Conservation (phyloP, 2,888 invertebrate species). For the Coleophora flavipennella region DNA sequence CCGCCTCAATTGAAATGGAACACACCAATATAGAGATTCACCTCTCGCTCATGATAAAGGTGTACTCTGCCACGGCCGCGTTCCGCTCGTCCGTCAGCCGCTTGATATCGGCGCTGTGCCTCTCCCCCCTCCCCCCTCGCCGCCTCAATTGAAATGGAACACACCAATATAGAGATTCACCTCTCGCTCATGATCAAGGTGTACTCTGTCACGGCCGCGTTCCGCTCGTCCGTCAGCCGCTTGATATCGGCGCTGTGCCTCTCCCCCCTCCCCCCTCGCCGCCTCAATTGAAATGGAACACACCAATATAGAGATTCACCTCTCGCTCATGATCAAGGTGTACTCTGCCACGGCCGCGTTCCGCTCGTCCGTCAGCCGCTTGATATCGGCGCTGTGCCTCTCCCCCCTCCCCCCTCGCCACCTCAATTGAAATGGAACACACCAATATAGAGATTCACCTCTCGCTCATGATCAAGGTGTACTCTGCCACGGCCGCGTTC, state of each 20-base stretch:
- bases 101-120: slow-evolving; percentile 84
- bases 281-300: too few species aligned
- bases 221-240: slow-evolving; percentile 88
- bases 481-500: slow-evolving; percentile 92
- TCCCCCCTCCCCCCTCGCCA: slow-evolving; percentile 21
- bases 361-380: slow-evolving; percentile 88
- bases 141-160: too few species aligned
- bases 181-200: slow-evolving; percentile 77
- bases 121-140: slow-evolving; percentile 86
- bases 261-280: slow-evolving; percentile 86
- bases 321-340: slow-evolving; percentile 78
- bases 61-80: slow-evolving; percentile 90
- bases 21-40: too few species aligned
- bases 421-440: too few species aligned
- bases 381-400: slow-evolving; percentile 76
- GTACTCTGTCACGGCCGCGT: slow-evolving; percentile 92
- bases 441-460: too few species aligned
- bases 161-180: too few species aligned
- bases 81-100: slow-evolving; percentile 91
- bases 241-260: slow-evolving; percentile 85
- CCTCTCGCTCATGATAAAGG: slow-evolving; percentile 77
- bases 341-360: slow-evolving; percentile 93
- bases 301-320: too few species aligned
- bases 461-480: slow-evolving; percentile 78
- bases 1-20: too few species aligned